Conservation (phyloP, 1,140 invertebrate species). For the Brachionus plicatilis region DNA sequence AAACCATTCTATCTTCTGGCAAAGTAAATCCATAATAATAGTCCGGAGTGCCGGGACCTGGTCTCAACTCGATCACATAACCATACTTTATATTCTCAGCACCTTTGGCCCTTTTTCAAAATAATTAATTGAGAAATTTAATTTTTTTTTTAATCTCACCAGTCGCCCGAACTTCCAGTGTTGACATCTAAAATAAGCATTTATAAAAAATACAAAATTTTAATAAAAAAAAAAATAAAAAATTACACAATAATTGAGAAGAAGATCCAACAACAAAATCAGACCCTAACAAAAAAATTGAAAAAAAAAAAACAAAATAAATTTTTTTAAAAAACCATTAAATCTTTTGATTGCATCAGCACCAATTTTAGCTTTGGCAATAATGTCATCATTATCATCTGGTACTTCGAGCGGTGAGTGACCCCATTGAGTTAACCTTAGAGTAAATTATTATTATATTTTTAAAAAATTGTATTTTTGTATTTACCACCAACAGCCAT, state of each 20-base stretch:
- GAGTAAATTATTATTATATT: neutral
- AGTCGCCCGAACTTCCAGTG: neutral
- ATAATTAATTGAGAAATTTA: neutral
- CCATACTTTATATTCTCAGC: slow-evolving; percentile 42
- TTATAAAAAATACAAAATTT: neutral
- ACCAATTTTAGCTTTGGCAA: slow-evolving; percentile 16
- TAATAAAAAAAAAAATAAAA: neutral
- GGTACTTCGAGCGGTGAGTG: neutral
- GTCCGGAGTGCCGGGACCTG: slow-evolving; percentile 25
- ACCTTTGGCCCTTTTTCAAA: slow-evolving; percentile 41
- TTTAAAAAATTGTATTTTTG: neutral
- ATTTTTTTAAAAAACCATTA: neutral
- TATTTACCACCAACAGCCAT: slow-evolving; percentile 12
- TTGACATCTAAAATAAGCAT: neutral
- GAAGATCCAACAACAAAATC: slow-evolving; percentile 14
- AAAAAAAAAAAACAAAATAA: neutral
- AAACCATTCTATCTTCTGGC: slow-evolving; percentile 15
- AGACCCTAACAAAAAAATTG: neutral
- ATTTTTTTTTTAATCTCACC: neutral
- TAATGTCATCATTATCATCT: neutral
- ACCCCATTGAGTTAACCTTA: slow-evolving; percentile 22
- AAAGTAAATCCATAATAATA: slow-evolving; percentile 30
- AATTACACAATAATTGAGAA: slow-evolving; percentile 27
- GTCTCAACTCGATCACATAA: slow-evolving; percentile 43
- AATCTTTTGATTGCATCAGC: slow-evolving; percentile 12